Percentiles rank a stretch among this genome's conserved stretches.
phyloP scores from a whole-genome alignment of 2,797 vertebrate genomes.

The Malacoraja senta region DNA sequence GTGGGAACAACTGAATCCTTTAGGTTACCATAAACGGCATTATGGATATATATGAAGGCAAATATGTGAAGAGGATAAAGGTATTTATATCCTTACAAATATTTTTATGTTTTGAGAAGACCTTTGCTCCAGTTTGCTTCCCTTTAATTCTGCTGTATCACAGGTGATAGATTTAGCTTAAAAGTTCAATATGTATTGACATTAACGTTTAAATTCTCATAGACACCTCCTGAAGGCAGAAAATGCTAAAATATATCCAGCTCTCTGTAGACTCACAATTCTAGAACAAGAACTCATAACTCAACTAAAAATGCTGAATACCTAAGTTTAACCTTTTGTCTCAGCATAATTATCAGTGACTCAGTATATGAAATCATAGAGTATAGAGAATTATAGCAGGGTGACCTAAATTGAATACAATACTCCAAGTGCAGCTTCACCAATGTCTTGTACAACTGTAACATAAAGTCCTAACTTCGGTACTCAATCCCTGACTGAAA shows the following conservation, averaged over 20 bases:
- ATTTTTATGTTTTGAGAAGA: neutral
- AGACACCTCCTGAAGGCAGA: neutral
- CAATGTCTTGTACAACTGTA: too few species aligned
- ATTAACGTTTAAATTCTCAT: conserved; percentile 8
- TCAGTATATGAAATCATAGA: neutral
- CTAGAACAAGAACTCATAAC: neutral
- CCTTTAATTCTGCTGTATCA: conserved; percentile 1
- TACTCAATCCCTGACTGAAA: too few species aligned
- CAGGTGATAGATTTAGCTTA: neutral
- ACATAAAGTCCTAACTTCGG: too few species aligned
- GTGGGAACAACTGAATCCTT: neutral
- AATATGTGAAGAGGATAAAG: neutral
- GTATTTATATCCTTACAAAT: neutral
- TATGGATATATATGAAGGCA: neutral
- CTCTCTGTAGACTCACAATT: neutral
- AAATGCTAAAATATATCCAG: neutral
- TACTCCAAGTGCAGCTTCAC: too few species aligned
- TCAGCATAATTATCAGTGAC: neutral
- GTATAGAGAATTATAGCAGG: too few species aligned
- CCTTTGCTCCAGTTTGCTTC: conserved; percentile 16
- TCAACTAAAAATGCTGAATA: conserved; percentile 27
- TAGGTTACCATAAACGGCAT: neutral
- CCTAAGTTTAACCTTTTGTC: neutral
- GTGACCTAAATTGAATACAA: too few species aligned
- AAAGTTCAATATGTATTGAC: conserved; percentile 27